Conservation (phyloP, 1,140 invertebrate species). For the Drosophila orena region DNA sequence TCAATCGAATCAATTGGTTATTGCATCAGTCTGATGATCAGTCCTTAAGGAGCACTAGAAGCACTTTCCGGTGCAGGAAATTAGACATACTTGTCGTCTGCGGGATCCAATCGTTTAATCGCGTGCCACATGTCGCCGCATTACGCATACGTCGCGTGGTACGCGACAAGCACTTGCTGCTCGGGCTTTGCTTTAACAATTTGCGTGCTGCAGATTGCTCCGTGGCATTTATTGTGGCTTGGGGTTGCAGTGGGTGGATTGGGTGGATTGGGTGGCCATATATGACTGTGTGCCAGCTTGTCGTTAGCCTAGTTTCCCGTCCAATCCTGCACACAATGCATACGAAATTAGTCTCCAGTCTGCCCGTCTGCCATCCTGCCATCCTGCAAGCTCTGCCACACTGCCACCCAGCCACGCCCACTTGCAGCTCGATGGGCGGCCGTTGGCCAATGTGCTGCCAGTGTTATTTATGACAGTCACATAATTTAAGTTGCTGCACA, state of each 20-base stretch:
- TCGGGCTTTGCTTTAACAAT: conserved; percentile 45
- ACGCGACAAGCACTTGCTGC: conserved; percentile 36
- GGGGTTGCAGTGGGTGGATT: not conserved
- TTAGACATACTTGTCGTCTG: not conserved
- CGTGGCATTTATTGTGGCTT: conserved; percentile 11
- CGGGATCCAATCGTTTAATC: conserved; percentile 30
- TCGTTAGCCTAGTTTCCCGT: conserved; percentile 61
- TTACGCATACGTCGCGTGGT: conserved; percentile 61
- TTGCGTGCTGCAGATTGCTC: conserved; percentile 60
- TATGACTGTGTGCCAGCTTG: conserved; percentile 21
- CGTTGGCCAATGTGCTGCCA: conserved; percentile 43
- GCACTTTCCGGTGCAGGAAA: not conserved
- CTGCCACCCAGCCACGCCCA: not conserved
- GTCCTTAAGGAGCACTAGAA: no score
- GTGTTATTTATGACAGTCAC: conserved; percentile 72
- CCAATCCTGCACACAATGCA: conserved; percentile 50
- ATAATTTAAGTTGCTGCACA: conserved; percentile 63
- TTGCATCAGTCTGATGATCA: no score
- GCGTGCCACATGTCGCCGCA: conserved; percentile 39
- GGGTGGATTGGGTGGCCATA: not conserved
- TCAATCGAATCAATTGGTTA: not conserved
- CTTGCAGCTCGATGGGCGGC: conserved; percentile 36
- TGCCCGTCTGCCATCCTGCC: conserved; percentile 5
- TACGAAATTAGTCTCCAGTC: conserved; percentile 61
- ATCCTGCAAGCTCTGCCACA: not conserved